Evolutionary conservation across 2,113 vertebrate species (phyloP).

Genomic region (Dasyprocta punctata): DNA sequence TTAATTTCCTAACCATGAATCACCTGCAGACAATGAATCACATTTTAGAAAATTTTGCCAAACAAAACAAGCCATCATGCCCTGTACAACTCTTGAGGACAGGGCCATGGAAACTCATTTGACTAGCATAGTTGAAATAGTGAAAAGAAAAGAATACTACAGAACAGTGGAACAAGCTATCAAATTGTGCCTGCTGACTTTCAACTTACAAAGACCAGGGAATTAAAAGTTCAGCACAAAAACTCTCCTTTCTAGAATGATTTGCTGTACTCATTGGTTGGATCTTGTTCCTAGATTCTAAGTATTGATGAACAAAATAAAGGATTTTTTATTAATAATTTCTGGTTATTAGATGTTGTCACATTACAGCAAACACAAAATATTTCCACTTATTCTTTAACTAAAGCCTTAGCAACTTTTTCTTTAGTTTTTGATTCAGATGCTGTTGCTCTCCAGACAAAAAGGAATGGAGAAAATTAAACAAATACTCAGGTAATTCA

Average conservation of each 20-base stretch:
- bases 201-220: constrained; percentile 79
- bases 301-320: not conserved
- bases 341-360: not conserved
- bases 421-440: constrained; percentile 19
- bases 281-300: not conserved
- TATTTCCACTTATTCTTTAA: not conserved
- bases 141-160: constrained; percentile 81
- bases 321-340: not conserved
- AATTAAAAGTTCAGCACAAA: constrained; percentile 79
- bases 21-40: constrained; percentile 91
- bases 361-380: not conserved
- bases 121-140: constrained; percentile 85
- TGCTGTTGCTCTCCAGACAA: not conserved
- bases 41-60: constrained; percentile 87
- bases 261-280: not conserved
- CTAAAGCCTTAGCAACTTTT: not conserved
- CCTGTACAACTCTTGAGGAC: constrained; percentile 84
- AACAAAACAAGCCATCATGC: constrained; percentile 89
- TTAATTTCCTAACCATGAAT: constrained; percentile 91
- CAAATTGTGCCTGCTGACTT: constrained; percentile 81
- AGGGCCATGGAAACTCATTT: constrained; percentile 85
- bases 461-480: not conserved
- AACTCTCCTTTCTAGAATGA: constrained; percentile 69
- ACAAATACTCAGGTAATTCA: not conserved
- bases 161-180: constrained; percentile 81